phyloP scores from a whole-genome alignment of 2,113 vertebrate species.

The Bubalus kerabau region DNA sequence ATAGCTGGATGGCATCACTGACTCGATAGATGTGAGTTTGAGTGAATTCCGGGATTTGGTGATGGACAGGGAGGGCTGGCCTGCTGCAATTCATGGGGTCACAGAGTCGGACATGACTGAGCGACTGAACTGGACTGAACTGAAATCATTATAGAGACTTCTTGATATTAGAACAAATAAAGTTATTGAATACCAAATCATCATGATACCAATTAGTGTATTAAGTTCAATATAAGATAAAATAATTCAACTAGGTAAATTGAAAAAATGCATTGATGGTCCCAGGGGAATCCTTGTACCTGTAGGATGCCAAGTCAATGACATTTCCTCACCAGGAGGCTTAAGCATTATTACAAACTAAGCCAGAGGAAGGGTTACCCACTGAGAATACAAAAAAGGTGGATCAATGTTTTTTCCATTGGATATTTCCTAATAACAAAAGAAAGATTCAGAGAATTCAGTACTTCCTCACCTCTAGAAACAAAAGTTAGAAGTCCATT shows the following conservation, averaged over 20 bases:
- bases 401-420: slow-evolving; percentile 17
- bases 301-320: background rate
- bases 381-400: slow-evolving; percentile 34
- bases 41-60: no score
- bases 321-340: slow-evolving; percentile 30
- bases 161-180: background rate
- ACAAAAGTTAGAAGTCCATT: background rate
- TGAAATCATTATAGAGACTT: background rate
- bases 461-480: background rate
- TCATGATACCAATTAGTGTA: background rate
- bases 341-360: background rate
- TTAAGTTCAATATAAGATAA: background rate
- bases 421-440: slow-evolving; percentile 17
- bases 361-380: background rate
- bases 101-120: accelerated
- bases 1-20: no score
- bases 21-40: no score
- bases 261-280: background rate
- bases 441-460: background rate
- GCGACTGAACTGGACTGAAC: no score
- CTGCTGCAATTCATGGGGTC: no score
- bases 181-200: background rate
- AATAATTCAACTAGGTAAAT: background rate
- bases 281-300: background rate
- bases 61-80: no score